Evolutionary conservation across 1,140 invertebrate genomes (phyloP).

Genomic region (Diachasma alloeum): DNA sequence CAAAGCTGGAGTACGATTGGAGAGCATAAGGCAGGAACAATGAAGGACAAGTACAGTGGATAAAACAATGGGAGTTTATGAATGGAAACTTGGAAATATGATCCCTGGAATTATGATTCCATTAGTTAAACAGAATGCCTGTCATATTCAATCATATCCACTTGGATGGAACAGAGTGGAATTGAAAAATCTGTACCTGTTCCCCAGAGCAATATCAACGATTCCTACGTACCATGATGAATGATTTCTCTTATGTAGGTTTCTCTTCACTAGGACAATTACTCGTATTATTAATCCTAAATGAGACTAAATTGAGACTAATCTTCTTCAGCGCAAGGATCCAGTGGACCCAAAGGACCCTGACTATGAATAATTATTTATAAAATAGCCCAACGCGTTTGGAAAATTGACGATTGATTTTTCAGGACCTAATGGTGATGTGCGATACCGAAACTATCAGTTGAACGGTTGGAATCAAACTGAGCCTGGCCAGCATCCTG

Average conservation of each 20-base stretch:
- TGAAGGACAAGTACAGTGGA: neutral
- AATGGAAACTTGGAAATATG: conserved; percentile 39
- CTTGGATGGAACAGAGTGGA: conserved; percentile 40
- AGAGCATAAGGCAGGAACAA: conserved; percentile 34
- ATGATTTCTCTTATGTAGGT: neutral
- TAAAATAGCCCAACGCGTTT: neutral
- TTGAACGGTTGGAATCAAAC: conserved; percentile 51
- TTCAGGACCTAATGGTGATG: neutral
- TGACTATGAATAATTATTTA: neutral
- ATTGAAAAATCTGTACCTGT: conserved; percentile 47
- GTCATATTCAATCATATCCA: conserved; percentile 61
- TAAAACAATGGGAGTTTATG: neutral
- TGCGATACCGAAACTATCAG: conserved; percentile 43
- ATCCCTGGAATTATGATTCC: conserved; percentile 36
- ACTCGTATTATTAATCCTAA: neutral
- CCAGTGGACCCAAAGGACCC: neutral
- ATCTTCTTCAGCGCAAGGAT: neutral
- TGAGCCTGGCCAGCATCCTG: conserved; percentile 57
- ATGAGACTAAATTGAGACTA: too few species aligned
- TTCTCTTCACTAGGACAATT: neutral
- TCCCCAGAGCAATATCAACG: conserved; percentile 36
- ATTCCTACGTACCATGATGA: conserved; percentile 54
- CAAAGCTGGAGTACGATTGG: neutral
- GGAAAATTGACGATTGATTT: neutral
- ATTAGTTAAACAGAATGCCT: conserved; percentile 57